phyloP scores from a whole-genome alignment of 2,888 invertebrate genomes.

The Agrochola lota region DNA sequence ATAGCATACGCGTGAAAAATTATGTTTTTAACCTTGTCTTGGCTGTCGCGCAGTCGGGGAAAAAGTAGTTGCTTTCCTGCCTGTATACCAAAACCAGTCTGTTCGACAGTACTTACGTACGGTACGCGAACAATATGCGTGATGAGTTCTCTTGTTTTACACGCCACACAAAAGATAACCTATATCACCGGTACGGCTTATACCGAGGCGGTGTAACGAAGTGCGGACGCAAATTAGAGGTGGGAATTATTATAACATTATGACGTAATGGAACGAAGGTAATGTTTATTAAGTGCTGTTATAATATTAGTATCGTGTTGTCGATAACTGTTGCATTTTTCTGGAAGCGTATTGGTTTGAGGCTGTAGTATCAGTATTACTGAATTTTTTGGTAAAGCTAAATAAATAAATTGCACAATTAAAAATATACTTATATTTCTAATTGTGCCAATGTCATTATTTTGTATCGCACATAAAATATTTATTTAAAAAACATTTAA shows the following conservation, averaged over 20 bases:
- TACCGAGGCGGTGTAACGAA: slow-evolving; percentile 38
- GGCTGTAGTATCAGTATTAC: too few species aligned
- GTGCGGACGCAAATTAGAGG: slow-evolving; percentile 37
- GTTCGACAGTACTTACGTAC: background rate
- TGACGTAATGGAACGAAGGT: background rate
- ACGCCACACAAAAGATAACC: slow-evolving; percentile 60
- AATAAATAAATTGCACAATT: background rate
- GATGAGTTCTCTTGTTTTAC: slow-evolving; percentile 67
- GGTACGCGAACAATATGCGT: slow-evolving; percentile 63
- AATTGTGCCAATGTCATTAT: background rate
- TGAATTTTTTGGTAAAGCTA: background rate
- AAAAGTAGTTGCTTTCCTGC: background rate
- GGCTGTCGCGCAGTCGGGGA: background rate
- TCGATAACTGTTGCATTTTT: background rate
- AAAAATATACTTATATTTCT: too few species aligned
- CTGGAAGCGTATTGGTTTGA: background rate
- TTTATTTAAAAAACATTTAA: too few species aligned
- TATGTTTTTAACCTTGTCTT: background rate
- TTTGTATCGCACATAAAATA: background rate
- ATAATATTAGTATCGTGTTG: background rate
- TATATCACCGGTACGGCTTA: slow-evolving; percentile 48
- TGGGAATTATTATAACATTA: slow-evolving; percentile 6
- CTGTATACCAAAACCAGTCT: background rate
- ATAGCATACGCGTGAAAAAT: background rate
- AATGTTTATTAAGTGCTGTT: background rate